phyloP scores from a whole-genome alignment of 2,113 vertebrate species.

The Fregata magnificens region DNA sequence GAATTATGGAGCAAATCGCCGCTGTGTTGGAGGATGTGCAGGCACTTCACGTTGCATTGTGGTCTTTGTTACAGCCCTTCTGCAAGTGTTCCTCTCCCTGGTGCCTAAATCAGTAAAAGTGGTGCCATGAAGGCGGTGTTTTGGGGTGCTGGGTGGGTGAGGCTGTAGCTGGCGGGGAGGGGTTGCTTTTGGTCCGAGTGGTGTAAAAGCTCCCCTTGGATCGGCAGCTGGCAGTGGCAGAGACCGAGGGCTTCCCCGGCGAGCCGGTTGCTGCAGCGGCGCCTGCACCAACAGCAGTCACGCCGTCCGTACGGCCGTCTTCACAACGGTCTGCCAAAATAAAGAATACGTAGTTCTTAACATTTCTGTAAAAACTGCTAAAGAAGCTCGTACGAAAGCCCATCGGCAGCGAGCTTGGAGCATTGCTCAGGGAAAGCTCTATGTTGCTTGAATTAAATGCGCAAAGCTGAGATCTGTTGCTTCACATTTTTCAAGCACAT shows the following conservation, averaged over 20 bases:
- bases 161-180: neutral
- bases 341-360: fast-evolving
- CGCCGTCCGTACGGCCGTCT: fast-evolving
- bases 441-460: fast-evolving
- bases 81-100: neutral
- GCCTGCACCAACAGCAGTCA: neutral
- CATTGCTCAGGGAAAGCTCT: neutral
- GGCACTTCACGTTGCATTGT: neutral
- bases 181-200: fast-evolving
- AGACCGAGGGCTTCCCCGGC: neutral
- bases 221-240: neutral
- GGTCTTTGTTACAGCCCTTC: neutral
- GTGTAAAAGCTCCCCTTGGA: neutral
- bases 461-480: neutral
- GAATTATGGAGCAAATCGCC: fast-evolving
- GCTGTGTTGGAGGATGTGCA: neutral
- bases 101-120: neutral
- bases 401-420: fast-evolving
- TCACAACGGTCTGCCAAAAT: neutral
- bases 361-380: neutral
- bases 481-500: neutral
- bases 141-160: neutral
- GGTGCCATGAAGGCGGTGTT: neutral
- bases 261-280: neutral
- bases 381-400: neutral